Conservation (phyloP, 2,888 invertebrate species). For the Cecidostiba fungosa region DNA sequence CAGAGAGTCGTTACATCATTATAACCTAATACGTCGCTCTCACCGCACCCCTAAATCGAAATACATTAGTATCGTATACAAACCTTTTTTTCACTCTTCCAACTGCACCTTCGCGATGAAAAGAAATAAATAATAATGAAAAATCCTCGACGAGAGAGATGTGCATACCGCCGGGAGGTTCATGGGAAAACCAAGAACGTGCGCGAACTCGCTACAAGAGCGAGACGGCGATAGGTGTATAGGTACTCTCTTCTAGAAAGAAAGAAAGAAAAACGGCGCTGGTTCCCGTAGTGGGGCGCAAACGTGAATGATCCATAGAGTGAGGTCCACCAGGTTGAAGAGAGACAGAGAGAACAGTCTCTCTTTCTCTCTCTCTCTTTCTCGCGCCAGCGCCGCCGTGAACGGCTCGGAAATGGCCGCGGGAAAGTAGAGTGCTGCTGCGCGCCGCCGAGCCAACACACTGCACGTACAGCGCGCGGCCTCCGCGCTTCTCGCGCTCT, state of each 20-base stretch:
- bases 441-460: conserved; percentile 19
- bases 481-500: background rate
- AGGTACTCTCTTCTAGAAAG: background rate
- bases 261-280: conserved; percentile 43
- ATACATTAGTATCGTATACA: background rate
- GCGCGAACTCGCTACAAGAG: background rate
- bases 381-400: conserved; percentile 69
- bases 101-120: background rate
- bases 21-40: no score
- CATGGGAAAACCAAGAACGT: conserved; percentile 51
- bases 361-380: background rate
- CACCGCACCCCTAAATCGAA: background rate
- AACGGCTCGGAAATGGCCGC: conserved; percentile 78
- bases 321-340: conserved; percentile 32
- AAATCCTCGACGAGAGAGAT: background rate
- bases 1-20: background rate
- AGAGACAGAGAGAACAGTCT: conserved; percentile 33
- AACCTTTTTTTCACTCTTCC: background rate
- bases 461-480: background rate
- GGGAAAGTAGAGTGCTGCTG: conserved; percentile 76
- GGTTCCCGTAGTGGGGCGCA: conserved; percentile 72
- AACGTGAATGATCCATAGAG: conserved; percentile 76
- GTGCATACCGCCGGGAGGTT: background rate
- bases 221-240: background rate
- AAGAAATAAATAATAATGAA: no score